Evolutionary conservation across 1,140 invertebrate species (phyloP).

Genomic region (Seison nebaliae): DNA sequence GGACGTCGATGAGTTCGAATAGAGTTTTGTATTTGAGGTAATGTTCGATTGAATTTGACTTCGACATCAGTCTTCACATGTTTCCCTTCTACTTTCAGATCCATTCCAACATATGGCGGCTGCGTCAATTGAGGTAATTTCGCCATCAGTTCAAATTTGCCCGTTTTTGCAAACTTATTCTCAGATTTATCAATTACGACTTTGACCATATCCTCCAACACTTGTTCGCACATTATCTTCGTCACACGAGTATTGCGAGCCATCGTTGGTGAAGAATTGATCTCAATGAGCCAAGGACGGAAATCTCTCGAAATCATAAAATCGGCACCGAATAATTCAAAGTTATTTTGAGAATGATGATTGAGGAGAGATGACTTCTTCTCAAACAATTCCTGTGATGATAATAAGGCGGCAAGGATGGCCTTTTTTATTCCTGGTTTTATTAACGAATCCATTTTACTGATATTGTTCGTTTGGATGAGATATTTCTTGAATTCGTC

Average conservation of each 20-base stretch:
- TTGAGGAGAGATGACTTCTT: too few relatives aligned
- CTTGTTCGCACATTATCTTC: constrained; percentile 50
- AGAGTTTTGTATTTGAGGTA: too few relatives aligned
- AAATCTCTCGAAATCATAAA: constrained; percentile 66
- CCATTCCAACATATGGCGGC: constrained; percentile 53
- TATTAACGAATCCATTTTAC: constrained; percentile 34
- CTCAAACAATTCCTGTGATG: constrained; percentile 51
- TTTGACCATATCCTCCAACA: constrained; percentile 67
- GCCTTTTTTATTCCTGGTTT: constrained; percentile 66
- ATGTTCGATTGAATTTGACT: too few relatives aligned
- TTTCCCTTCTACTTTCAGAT: constrained; percentile 43
- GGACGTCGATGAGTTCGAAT: too few relatives aligned
- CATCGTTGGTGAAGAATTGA: constrained; percentile 70
- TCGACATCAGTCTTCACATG: too few relatives aligned
- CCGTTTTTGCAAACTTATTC: constrained; percentile 50
- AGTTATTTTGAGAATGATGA: constrained; percentile 40
- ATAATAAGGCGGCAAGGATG: constrained; percentile 53
- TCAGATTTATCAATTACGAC: constrained; percentile 54
- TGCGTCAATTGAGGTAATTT: constrained; percentile 42
- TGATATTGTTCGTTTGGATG: constrained; percentile 19
- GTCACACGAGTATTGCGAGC: constrained; percentile 61
- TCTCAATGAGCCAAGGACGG: constrained; percentile 67
- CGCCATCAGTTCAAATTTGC: constrained; percentile 55
- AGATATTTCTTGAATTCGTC: constrained; percentile 31
- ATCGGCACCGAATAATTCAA: constrained; percentile 71